These are phyloP conservation scores for Orthosia cruda DNA, from an alignment of 2,888 invertebrate genomes.

Conservation along the genomic window DNA sequence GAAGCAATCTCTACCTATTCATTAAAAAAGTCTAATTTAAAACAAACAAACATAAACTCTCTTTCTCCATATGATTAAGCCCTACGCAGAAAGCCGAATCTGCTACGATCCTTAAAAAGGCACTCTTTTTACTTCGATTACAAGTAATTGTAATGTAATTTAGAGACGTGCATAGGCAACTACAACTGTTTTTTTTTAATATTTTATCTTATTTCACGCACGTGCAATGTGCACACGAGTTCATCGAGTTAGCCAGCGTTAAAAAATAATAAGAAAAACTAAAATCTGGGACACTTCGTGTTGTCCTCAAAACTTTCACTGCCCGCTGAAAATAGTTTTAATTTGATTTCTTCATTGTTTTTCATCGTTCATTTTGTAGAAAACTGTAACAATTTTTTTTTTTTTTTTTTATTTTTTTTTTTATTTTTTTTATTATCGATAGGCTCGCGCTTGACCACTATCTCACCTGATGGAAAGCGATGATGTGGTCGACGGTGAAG, in stretches of 20 bases:
- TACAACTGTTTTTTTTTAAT: too few species aligned
- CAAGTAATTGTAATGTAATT: not conserved
- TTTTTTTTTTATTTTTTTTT: too few species aligned
- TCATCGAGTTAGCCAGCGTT: slow-evolving; percentile 14
- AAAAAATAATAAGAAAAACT: slow-evolving; percentile 39
- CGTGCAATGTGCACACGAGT: slow-evolving; percentile 6
- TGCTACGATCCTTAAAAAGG: too few species aligned
- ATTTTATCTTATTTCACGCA: not conserved
- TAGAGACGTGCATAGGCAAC: not conserved
- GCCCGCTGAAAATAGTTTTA: slow-evolving; percentile 34
- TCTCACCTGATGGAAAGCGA: too few species aligned
- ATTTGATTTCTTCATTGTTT: slow-evolving; percentile 43
- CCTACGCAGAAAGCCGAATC: too few species aligned
- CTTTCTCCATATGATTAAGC: not conserved
- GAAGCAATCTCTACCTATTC: not conserved
- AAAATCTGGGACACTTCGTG: slow-evolving; percentile 54
- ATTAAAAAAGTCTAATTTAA: not conserved
- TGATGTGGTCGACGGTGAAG: too few species aligned
- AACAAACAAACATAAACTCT: not conserved
- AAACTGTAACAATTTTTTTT: slow-evolving; percentile 7
- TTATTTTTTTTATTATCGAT: too few species aligned
- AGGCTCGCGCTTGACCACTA: too few species aligned
- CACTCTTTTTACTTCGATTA: not conserved
- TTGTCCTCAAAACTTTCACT: slow-evolving; percentile 55
- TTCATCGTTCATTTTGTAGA: slow-evolving; percentile 3